Base-by-base conservation (phyloP, 2,888 invertebrate genomes). In the Caenorhabditis sp. region DNA sequence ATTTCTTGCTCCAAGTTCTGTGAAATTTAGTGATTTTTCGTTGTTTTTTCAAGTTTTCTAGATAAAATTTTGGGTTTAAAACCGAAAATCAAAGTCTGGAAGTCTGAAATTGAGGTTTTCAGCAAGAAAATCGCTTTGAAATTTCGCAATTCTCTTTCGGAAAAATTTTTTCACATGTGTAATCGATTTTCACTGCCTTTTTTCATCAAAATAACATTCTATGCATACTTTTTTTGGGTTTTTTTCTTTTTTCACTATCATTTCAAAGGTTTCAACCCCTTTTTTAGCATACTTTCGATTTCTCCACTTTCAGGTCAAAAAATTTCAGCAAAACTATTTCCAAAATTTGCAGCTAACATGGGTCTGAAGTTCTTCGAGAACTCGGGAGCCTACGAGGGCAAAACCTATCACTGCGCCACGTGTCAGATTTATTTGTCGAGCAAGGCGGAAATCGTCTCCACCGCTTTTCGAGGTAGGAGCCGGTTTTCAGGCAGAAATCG, bases 351-450 rank as follows among this genome's bases (percentile, higher is more conserved):
- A 6, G 6, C 38, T 2, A 38, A 10, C 12, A 97, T 97, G 97
- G 97, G 97, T 61, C 95, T 96, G 91, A 95, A 96, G 92, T 97
- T 97, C 93, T 94, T 98, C 80, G 96, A 97, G 92, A 98, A 98
- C 93, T 24, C 8, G 14, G 24, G 14, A 14, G 95, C 98, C 93
- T 98, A 98, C 87, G 98, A 98, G 16, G 95, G 95, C 49, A 95
- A 97, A 28, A 93, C 98, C 41, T 98, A 97, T 93, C 96, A 96
- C 3, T 99, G 99, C 94, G 96, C 96, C 22, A 95, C 96, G 79
- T 99, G 99, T 93, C 97, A 97, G 92, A 96, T 97, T 3, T 96
- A 97, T 92, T 94, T 99, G 73, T 98, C 98, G 35, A 98, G 98
- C 93, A 95, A 97, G 90, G 95, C 95, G 24, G 97, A 98, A 93